phyloP scores from a whole-genome alignment of 2,113 vertebrate genomes.

The Calypte anna region DNA sequence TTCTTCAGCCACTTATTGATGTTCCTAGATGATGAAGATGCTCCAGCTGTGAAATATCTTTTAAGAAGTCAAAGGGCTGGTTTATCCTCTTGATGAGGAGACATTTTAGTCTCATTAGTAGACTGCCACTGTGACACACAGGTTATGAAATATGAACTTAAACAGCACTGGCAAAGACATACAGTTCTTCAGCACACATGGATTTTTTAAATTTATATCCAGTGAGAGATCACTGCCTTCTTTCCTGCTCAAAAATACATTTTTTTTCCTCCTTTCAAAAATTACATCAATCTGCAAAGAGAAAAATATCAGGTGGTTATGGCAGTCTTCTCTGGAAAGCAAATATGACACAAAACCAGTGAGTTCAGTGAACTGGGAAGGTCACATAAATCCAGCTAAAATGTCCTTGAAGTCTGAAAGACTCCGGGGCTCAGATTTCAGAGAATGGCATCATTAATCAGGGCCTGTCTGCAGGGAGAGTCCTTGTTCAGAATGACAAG shows the following conservation, averaged over 20 bases:
- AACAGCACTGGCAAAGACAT: background rate
- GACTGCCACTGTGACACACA: background rate
- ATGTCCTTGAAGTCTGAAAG: constrained; percentile 33
- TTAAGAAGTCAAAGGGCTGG: background rate
- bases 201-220: background rate
- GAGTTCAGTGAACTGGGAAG: background rate
- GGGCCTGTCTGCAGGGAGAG: background rate
- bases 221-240: background rate
- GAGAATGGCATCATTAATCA: background rate
- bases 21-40: background rate
- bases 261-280: background rate
- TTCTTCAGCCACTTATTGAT: background rate
- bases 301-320: background rate
- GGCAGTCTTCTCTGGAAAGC: background rate
- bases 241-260: background rate
- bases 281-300: background rate
- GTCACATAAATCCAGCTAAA: constrained; percentile 4
- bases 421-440: background rate
- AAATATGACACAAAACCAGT: background rate
- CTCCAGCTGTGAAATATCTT: background rate
- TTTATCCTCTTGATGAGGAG: background rate
- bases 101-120: background rate
- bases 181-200: background rate
- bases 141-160: background rate
- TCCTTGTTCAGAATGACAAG: background rate